Conservation (phyloP, 2,888 invertebrate genomes). For the Glaucopsyche alexis region DNA sequence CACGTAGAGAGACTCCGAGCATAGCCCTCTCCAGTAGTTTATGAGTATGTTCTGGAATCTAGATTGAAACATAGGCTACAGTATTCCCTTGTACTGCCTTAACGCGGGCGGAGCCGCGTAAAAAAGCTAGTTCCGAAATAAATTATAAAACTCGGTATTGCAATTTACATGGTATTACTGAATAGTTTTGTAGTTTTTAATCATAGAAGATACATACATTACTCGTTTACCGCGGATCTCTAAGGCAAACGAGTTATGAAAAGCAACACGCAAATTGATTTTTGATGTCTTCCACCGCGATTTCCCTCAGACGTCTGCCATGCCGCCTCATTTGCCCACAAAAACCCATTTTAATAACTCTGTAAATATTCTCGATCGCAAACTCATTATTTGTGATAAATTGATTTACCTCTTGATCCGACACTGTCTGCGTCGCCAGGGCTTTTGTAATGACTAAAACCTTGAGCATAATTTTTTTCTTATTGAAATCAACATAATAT, state of each 20-base stretch:
- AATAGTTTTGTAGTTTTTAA: not conserved
- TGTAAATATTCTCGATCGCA: constrained; percentile 39
- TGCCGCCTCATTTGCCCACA: constrained; percentile 49
- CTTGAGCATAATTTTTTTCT: not conserved
- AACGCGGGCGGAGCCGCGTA: no score
- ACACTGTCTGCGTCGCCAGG: constrained; percentile 38
- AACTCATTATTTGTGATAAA: constrained; percentile 47
- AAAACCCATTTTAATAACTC: constrained; percentile 49
- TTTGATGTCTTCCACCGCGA: constrained; percentile 61
- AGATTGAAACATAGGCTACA: no score
- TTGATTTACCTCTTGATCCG: constrained; percentile 46
- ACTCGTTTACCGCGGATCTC: not conserved
- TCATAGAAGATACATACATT: not conserved
- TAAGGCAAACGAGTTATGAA: constrained; percentile 43
- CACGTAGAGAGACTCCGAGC: no score
- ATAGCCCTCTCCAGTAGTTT: no score
- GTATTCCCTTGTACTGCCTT: no score
- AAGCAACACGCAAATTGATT: constrained; percentile 67
- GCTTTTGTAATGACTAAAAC: not conserved
- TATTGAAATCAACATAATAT: not conserved
- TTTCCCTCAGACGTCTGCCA: constrained; percentile 49
- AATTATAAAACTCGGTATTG: no score
- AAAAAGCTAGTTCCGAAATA: no score
- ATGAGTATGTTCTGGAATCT: no score
- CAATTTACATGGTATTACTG: no score